Evolutionary conservation across 2,797 vertebrate genomes (phyloP), one percentile per base, ranked within the genome.

Genomic region (Clarias platycephalus): DNA sequence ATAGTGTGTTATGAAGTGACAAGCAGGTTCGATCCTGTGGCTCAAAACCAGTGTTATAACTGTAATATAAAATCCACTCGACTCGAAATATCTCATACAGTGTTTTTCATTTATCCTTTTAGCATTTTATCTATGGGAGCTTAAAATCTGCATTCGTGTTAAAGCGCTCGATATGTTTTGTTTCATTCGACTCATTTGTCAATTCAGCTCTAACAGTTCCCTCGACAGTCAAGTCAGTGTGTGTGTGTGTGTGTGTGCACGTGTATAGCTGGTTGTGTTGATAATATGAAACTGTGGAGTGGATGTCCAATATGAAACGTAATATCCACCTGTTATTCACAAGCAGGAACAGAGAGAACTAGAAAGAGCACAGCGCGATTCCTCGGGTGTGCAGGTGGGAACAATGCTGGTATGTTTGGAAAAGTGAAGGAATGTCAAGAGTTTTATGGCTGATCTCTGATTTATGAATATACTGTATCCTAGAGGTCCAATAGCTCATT

Each of bases 1-100:
- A 63, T 9, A 31, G 26, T 49, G 49, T 37, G 76, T 63, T 80
- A 68, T 86, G 63, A 81, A 82, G 44, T 76, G 67, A 77, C 72
- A 68, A 86, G 31, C 75, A 77, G 55, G 31, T 40, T 78, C 40
- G 57, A n/a, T 62, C 34, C 34, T 62, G 76, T 62, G 76, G 57
- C 34, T 40, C n/a, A 62, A 40, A 78, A 62, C 15, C 84, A 87
- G 88, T 91, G 88, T 91, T 90, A 84, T 62, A 79, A 85, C 75
- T 86, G 84, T 84, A 84, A 80, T 85, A 70, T 76, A 71, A 85
- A 86, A 53, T 13, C 49, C 77, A 85, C 67, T 37, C 13, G 6
- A 81, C 24, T 57, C 13, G 2, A 13, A 53, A 53, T 40, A 49
- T 55, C 80, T 66, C 24, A 31, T 57, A 70, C 62, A 40, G 37